phyloP scores from a whole-genome alignment of 2,113 vertebrate species.

The Himantopus leucocephalus region DNA sequence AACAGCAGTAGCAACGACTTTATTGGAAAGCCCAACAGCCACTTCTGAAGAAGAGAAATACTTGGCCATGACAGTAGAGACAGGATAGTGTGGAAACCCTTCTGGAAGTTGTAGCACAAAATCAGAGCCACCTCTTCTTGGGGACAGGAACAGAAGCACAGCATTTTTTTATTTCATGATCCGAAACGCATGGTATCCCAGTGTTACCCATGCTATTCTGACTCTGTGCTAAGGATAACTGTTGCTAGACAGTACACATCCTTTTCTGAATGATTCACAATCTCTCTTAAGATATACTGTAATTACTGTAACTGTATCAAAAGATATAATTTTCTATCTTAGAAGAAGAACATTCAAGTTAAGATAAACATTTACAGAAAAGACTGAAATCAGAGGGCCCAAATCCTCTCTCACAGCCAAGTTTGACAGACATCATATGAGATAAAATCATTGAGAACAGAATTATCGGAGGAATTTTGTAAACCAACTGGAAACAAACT shows the following conservation, averaged over 20 bases:
- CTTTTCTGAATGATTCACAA: not conserved
- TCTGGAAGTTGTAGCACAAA: no score
- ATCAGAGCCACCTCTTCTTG: no score
- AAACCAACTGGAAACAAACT: not conserved
- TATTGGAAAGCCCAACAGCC: not conserved
- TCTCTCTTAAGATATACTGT: not conserved
- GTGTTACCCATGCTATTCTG: not conserved
- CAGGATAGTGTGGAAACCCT: no score
- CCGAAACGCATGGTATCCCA: rapidly evolving
- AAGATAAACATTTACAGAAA: not conserved
- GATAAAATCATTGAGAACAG: not conserved
- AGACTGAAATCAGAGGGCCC: not conserved
- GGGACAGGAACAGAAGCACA: not conserved
- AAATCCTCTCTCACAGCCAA: not conserved
- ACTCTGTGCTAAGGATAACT: not conserved
- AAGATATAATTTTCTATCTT: not conserved
- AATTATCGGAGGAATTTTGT: not conserved
- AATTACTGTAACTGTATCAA: not conserved
- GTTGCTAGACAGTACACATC: not conserved
- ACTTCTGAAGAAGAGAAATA: not conserved
- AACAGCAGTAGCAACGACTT: not conserved
- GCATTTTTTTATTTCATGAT: not conserved
- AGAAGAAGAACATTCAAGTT: not conserved
- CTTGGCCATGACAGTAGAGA: not conserved
- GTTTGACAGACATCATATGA: not conserved